Conservation (phyloP, 2,888 invertebrate species). For the Dorcus hopei region DNA sequence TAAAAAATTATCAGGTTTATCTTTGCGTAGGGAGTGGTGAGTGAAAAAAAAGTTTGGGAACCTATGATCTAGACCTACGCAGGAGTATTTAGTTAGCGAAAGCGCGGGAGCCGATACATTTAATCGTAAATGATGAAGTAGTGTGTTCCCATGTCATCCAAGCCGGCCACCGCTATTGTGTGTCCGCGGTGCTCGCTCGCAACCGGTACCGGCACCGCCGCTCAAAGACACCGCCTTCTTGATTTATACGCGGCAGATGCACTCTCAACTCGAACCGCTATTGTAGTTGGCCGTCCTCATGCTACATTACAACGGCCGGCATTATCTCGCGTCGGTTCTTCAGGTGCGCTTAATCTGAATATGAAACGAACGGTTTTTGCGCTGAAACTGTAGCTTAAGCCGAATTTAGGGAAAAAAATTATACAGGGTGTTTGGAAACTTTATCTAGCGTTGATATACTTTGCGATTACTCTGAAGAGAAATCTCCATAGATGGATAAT, state of each 20-base stretch:
- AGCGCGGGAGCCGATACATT: conserved; percentile 1
- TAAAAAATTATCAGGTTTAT: too few species aligned
- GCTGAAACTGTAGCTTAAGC: background rate
- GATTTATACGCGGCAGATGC: conserved; percentile 16
- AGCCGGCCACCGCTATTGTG: conserved; percentile 3
- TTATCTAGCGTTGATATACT: too few species aligned
- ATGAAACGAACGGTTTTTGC: background rate
- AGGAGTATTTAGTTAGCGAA: background rate
- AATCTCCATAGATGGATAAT: too few species aligned
- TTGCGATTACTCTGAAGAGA: too few species aligned
- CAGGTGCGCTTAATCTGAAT: background rate
- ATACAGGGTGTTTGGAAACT: too few species aligned
- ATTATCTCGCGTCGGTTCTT: background rate
- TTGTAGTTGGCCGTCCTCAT: conserved; percentile 1
- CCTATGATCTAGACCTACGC: too few species aligned
- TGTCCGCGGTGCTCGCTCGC: conserved; percentile 1
- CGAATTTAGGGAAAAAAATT: too few species aligned
- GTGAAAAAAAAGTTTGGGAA: too few species aligned
- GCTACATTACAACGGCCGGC: background rate
- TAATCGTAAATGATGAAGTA: conserved; percentile 3
- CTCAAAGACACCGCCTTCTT: conserved; percentile 14
- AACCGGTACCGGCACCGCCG: conserved; percentile 1
- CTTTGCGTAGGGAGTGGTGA: too few species aligned
- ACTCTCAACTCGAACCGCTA: conserved; percentile 4
- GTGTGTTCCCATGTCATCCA: conserved; percentile 3